Evolutionary conservation across 1,140 invertebrate species (phyloP).

Genomic region (Cyclargus thomasi): DNA sequence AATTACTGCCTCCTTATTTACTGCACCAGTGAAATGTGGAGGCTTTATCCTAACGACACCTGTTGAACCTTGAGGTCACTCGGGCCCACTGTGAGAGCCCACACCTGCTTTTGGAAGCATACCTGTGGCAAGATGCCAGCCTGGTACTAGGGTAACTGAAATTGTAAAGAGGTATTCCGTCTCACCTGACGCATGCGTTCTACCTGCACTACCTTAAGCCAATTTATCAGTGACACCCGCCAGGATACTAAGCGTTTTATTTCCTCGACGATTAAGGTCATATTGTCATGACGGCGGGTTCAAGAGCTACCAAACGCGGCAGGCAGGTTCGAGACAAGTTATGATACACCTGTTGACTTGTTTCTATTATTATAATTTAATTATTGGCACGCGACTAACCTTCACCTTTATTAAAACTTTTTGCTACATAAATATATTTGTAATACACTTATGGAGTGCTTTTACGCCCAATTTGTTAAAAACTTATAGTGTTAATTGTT

Average conservation of each 20-base stretch:
- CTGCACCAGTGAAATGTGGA: neutral
- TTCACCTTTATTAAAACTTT: neutral
- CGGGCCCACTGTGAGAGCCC: constrained; percentile 43
- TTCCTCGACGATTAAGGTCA: constrained; percentile 22
- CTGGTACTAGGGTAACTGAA: constrained; percentile 61
- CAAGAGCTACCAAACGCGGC: neutral
- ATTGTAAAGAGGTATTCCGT: constrained; percentile 37
- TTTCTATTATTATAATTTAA: constrained; percentile 22
- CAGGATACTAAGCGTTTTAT: neutral
- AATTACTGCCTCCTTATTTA: neutral
- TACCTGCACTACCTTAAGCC: constrained; percentile 61
- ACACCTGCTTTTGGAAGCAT: constrained; percentile 64
- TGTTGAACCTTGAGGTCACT: constrained; percentile 36
- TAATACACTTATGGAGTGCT: no score
- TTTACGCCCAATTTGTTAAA: no score
- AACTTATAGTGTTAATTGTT: no score
- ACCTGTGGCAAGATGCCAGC: constrained; percentile 75
- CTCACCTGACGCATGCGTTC: constrained; percentile 59
- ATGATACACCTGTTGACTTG: constrained; percentile 28
- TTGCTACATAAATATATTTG: no score
- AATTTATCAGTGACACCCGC: constrained; percentile 27
- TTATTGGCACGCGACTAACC: constrained; percentile 27
- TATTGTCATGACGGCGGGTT: constrained; percentile 29
- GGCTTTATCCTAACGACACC: constrained; percentile 23
- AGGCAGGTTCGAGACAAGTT: neutral